Evolutionary conservation across 2,113 vertebrate species (phyloP).

Genomic region (Leiothrix lutea): DNA sequence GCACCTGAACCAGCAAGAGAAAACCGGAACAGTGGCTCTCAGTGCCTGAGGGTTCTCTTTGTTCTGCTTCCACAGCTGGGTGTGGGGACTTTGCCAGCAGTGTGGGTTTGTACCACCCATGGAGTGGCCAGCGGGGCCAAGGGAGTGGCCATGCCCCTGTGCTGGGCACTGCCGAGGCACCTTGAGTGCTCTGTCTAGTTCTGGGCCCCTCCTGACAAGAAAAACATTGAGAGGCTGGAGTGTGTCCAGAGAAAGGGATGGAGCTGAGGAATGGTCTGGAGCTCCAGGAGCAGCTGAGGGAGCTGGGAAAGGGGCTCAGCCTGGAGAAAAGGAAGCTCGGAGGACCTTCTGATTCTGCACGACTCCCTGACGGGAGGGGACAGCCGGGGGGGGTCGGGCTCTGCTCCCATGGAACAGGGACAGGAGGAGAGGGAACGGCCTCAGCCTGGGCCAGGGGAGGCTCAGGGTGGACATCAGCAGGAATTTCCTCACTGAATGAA

Average conservation of each 20-base stretch:
- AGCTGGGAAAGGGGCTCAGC: not conserved
- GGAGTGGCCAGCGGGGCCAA: not conserved
- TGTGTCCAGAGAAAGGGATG: fast-evolving
- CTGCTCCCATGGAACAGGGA: not conserved
- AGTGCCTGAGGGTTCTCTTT: not conserved
- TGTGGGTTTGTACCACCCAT: not conserved
- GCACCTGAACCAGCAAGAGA: not conserved
- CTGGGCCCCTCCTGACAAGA: not conserved
- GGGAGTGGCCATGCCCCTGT: not conserved
- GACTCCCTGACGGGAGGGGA: not conserved
- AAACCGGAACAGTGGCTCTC: fast-evolving
- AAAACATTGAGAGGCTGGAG: not conserved
- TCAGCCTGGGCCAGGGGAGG: not conserved
- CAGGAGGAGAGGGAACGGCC: fast-evolving
- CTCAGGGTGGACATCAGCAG: fast-evolving
- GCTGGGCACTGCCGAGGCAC: not conserved
- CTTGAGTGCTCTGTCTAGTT: not conserved
- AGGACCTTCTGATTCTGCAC: fast-evolving
- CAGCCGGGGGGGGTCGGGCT: fast-evolving
- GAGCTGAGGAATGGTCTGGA: not conserved
- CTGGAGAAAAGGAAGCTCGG: not conserved
- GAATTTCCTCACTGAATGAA: not conserved
- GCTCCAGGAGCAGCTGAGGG: fast-evolving
- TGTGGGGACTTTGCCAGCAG: not conserved
- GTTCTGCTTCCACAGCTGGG: not conserved